Percentiles rank a stretch among this genome's conserved stretches.
These are phyloP conservation scores for Procambarus clarkii DNA, from an alignment of 1,140 invertebrate species.

Conservation along the genomic window DNA sequence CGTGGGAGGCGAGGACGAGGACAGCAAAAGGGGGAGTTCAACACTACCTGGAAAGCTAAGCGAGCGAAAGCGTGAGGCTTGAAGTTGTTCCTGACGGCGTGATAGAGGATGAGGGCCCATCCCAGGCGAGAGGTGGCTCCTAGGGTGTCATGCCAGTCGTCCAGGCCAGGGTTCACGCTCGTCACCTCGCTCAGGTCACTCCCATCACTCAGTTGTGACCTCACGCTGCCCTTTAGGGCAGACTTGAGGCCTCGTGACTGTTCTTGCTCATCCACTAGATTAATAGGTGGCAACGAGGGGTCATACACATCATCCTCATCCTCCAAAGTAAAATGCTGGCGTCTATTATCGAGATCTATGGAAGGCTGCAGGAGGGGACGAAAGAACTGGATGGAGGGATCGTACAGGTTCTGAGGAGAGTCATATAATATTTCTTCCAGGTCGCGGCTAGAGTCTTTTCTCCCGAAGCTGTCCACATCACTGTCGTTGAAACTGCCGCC, in stretches of 20 bases:
- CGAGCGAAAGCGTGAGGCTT: conserved; percentile 65
- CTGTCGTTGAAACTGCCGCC: conserved; percentile 7
- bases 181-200: conserved; percentile 23
- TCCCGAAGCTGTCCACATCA: conserved; percentile 6
- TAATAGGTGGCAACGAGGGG: conserved; percentile 49
- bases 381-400: conserved; percentile 22
- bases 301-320: conserved; percentile 32
- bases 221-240: conserved; percentile 16
- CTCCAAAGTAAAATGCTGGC: not conserved
- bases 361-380: not conserved
- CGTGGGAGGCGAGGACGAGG: no score
- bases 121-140: conserved; percentile 61
- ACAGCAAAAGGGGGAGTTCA: not conserved
- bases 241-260: conserved; percentile 1
- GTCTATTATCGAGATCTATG: not conserved
- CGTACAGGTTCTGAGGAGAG: not conserved
- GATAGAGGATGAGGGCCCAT: conserved; percentile 70
- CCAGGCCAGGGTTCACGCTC: conserved; percentile 50
- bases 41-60: conserved; percentile 71
- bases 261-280: conserved; percentile 29
- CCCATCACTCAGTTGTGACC: not conserved
- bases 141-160: conserved; percentile 69
- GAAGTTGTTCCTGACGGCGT: conserved; percentile 71
- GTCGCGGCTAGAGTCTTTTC: not conserved
- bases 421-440: not conserved